Conservation (phyloP, 92 coral and sea anemone genomes). For the Palythoa grandiflora region DNA sequence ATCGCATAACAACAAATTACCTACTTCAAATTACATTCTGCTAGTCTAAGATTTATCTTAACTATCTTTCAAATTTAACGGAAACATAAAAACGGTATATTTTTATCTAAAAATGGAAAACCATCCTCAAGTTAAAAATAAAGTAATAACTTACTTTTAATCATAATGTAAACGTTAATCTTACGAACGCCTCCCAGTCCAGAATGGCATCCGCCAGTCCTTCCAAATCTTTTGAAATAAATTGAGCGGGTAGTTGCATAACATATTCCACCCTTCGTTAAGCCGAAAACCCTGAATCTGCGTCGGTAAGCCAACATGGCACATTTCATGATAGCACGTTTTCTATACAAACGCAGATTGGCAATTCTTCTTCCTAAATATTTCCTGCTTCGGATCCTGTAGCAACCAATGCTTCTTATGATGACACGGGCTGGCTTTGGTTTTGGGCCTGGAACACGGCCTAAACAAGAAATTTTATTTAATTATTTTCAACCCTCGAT, state of each 20-base stretch:
- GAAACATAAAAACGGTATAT: too few species aligned
- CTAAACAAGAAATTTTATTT: neutral
- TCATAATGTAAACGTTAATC: slow-evolving; percentile 20
- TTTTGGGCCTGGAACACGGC: slow-evolving; percentile 8
- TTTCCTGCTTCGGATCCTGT: neutral
- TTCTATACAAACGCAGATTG: slow-evolving; percentile 16
- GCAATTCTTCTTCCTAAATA: slow-evolving; percentile 6
- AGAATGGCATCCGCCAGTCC: slow-evolving; percentile 26
- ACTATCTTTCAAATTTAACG: too few species aligned
- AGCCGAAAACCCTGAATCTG: neutral
- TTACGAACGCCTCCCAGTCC: slow-evolving; percentile 32
- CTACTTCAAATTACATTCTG: too few species aligned
- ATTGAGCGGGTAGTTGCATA: neutral
- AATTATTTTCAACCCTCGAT: too few species aligned
- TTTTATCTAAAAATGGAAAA: too few species aligned
- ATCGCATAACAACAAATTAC: too few species aligned
- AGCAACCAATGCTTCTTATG: slow-evolving; percentile 34
- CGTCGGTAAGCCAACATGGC: slow-evolving; percentile 39
- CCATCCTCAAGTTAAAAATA: too few species aligned
- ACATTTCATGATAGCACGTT: slow-evolving; percentile 25
- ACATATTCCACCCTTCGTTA: slow-evolving; percentile 30
- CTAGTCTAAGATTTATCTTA: too few species aligned
- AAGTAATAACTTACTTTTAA: slow-evolving; percentile 24
- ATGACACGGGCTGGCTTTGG: slow-evolving; percentile 11
- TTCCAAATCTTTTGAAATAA: slow-evolving; percentile 9